Percentiles rank a stretch among this genome's conserved stretches.
Evolutionary conservation across 2,888 invertebrate genomes (phyloP).

Genomic region (Toxonevra muliebris): DNA sequence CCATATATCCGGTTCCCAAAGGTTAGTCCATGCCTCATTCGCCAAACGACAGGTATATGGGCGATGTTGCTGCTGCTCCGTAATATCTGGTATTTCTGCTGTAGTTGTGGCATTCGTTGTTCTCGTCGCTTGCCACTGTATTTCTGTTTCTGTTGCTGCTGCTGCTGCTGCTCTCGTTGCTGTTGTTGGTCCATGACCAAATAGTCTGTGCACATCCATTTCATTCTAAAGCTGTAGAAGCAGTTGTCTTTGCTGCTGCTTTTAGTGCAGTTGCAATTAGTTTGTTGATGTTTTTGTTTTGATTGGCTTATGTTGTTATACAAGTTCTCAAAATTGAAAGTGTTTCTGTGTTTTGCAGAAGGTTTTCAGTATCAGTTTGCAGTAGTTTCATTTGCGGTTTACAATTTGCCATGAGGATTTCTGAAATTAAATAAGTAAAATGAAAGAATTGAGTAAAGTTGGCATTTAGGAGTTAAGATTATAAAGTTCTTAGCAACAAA

Average conservation of each 20-base stretch:
- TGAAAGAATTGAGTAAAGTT: no score
- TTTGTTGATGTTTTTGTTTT: neutral
- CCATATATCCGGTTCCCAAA: constrained; percentile 53
- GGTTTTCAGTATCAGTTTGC: no score
- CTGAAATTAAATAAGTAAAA: no score
- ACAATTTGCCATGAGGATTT: no score
- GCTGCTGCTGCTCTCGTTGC: constrained; percentile 36
- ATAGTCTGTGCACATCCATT: constrained; percentile 62
- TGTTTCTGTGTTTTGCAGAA: no score
- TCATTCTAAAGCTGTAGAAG: constrained; percentile 63
- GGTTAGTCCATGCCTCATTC: constrained; percentile 45
- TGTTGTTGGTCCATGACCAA: constrained; percentile 60
- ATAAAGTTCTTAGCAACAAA: no score
- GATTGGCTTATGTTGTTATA: no score
- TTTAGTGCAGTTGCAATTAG: constrained; percentile 11
- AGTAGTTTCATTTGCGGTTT: no score
- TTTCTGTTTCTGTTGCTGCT: constrained; percentile 34
- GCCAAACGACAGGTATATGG: constrained; percentile 51
- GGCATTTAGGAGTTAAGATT: no score
- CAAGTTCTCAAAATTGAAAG: no score
- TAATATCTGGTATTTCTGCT: constrained; percentile 37
- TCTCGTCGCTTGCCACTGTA: constrained; percentile 10
- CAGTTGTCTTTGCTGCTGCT: constrained; percentile 25
- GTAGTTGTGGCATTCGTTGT: constrained; percentile 37
- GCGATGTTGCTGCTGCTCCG: constrained; percentile 26